phyloP scores from a whole-genome alignment of 2,888 invertebrate genomes.

The Galerucella calmariensis region DNA sequence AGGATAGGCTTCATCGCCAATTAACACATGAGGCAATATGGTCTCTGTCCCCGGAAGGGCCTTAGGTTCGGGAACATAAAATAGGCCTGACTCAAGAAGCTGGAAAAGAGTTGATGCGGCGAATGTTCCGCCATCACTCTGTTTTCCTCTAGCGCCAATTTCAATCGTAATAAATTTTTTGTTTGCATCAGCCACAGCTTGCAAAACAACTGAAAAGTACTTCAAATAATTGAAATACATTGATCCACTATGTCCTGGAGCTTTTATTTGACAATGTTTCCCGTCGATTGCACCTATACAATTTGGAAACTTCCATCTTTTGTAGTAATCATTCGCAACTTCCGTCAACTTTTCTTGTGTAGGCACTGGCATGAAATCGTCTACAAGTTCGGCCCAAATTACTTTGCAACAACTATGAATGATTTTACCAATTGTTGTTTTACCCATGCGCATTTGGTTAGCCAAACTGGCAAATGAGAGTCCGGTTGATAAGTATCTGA shows the following conservation, averaged over 20 bases:
- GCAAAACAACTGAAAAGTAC: slow-evolving; percentile 13
- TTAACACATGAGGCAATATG: slow-evolving; percentile 25
- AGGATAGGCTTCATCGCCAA: slow-evolving; percentile 38
- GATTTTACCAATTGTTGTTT: slow-evolving; percentile 17
- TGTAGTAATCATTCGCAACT: neutral
- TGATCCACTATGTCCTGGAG: slow-evolving; percentile 10
- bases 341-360: slow-evolving; percentile 5
- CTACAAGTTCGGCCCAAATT: slow-evolving; percentile 3
- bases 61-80: slow-evolving; percentile 5
- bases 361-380: slow-evolving; percentile 12
- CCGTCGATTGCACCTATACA: slow-evolving; percentile 26
- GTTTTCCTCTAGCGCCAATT: slow-evolving; percentile 12
- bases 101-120: slow-evolving; percentile 11
- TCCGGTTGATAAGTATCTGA: slow-evolving; percentile 21
- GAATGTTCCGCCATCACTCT: slow-evolving; percentile 26
- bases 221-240: slow-evolving; percentile 21
- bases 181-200: slow-evolving; percentile 24
- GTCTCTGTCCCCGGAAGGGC: slow-evolving; percentile 22
- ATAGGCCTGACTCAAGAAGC: neutral
- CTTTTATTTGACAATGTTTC: slow-evolving; percentile 16
- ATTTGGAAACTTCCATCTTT: slow-evolving; percentile 18
- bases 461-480: slow-evolving; percentile 13
- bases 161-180: slow-evolving; percentile 15
- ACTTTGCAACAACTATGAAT: slow-evolving; percentile 7
- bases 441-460: slow-evolving; percentile 11